Evolutionary conservation across 2,797 vertebrate species (phyloP).

Genomic region (Leptoclinus maculatus): DNA sequence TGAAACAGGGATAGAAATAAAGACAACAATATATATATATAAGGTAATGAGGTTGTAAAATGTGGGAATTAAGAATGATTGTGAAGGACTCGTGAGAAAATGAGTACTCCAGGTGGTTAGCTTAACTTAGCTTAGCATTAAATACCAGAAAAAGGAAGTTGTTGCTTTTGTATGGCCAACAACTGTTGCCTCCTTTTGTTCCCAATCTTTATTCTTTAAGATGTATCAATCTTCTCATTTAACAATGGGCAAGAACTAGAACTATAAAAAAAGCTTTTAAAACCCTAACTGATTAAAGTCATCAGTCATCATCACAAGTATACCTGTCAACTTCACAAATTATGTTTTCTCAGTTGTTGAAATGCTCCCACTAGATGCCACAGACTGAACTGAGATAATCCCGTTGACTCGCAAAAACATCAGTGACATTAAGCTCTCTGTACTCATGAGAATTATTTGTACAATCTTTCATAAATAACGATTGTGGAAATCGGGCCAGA

Average conservation of each 20-base stretch:
- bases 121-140: neutral
- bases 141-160: too few species aligned
- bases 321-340: neutral
- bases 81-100: neutral
- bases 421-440: conserved; percentile 7
- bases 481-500: conserved; percentile 26
- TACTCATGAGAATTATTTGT: conserved; percentile 39
- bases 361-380: neutral
- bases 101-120: neutral
- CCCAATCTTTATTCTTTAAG: neutral
- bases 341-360: conserved; percentile 7
- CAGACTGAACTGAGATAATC: conserved; percentile 37
- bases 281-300: too few species aligned
- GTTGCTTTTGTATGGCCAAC: neutral
- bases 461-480: conserved; percentile 31
- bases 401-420: conserved; percentile 17
- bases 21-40: neutral
- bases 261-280: too few species aligned
- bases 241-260: too few species aligned
- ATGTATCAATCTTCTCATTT: neutral
- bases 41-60: neutral
- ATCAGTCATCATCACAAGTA: neutral
- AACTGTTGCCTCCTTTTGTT: neutral
- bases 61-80: neutral
- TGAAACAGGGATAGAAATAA: conserved; percentile 70